A percentile compares a stretch with the other conserved stretches of the same genome.
phyloP scores from a whole-genome alignment of 2,113 vertebrate genomes.

The Ctenodactylus gundi region DNA sequence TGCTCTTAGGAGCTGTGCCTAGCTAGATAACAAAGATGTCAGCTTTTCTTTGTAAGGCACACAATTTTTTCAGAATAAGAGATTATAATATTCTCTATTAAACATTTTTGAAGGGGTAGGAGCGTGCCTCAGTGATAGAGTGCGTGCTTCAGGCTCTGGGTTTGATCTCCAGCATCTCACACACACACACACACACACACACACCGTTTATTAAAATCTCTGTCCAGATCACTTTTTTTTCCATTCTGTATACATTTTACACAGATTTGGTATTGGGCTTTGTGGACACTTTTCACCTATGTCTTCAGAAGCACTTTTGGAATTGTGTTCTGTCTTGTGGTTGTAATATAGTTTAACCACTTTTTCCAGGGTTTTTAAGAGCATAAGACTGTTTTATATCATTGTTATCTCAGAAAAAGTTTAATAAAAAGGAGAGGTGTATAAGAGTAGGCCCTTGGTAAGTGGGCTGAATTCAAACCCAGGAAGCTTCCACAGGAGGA shows the following conservation, averaged over 20 bases:
- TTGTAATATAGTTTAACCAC: not conserved
- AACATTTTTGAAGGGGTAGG: not conserved
- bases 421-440: not conserved
- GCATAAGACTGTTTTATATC: not conserved
- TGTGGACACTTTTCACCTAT: not conserved
- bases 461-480: not conserved
- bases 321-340: not conserved
- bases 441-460: too few species aligned
- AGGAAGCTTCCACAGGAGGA: not conserved
- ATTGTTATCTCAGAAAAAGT: not conserved
- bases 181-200: not conserved
- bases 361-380: not conserved
- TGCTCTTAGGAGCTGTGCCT: not conserved
- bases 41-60: not conserved
- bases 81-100: not conserved
- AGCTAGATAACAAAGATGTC: not conserved
- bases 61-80: not conserved
- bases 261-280: not conserved
- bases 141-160: not conserved
- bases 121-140: not conserved
- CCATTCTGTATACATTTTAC: not conserved
- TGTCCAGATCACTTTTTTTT: not conserved
- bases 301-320: not conserved
- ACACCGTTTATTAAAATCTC: not conserved
- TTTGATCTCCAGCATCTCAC: not conserved